These are phyloP conservation scores for Cacatua alba DNA, from an alignment of 2,113 vertebrate species.

Conservation along the genomic window DNA sequence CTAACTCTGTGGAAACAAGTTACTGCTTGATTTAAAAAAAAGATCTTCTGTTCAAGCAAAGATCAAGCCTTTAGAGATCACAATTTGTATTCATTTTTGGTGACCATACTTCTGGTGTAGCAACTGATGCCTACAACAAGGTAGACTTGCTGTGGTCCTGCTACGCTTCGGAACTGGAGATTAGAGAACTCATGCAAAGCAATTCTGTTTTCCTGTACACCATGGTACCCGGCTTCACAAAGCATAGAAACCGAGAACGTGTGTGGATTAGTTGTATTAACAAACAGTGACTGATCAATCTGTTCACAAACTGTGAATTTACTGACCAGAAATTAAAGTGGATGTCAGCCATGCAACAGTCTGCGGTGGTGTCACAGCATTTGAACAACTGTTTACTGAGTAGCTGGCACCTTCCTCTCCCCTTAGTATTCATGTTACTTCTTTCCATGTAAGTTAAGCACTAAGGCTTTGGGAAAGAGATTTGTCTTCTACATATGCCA, in stretches of 20 bases:
- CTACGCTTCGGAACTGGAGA: neutral
- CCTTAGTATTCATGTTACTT: neutral
- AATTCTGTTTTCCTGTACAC: conserved; percentile 56
- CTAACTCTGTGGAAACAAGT: neutral
- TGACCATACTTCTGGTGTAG: neutral
- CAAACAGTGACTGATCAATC: conserved; percentile 40
- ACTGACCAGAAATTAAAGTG: conserved; percentile 7
- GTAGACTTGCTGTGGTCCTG: neutral
- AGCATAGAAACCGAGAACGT: neutral
- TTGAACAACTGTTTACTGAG: neutral
- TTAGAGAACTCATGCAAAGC: conserved; percentile 55
- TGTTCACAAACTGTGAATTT: conserved; percentile 22
- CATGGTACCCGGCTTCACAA: neutral
- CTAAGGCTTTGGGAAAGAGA: neutral
- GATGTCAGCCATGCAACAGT: neutral
- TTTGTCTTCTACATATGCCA: neutral
- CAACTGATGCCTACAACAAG: neutral
- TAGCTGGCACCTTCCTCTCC: neutral
- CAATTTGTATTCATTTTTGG: neutral
- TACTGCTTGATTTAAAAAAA: neutral
- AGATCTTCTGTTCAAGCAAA: neutral
- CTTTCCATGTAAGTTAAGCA: neutral
- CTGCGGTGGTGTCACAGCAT: neutral
- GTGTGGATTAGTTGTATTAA: conserved; percentile 35
- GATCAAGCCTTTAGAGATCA: neutral